Conservation (phyloP, 2,797 vertebrate genomes). For the Amazonetta brasiliensis region DNA sequence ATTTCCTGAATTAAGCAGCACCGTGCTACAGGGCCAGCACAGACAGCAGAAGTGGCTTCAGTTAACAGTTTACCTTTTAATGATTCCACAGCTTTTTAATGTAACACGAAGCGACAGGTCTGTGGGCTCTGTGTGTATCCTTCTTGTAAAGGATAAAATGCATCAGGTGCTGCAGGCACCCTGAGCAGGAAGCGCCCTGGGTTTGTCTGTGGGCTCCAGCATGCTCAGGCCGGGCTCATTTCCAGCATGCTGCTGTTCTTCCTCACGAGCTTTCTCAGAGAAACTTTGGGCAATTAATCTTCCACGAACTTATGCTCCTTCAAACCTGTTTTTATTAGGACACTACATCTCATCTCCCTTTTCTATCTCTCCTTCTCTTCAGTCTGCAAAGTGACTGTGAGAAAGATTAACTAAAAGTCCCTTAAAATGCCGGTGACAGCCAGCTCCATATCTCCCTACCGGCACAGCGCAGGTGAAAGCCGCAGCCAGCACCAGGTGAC, state of each 20-base stretch:
- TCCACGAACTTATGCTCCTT: neutral
- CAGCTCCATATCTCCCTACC: neutral
- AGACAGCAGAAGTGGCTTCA: neutral
- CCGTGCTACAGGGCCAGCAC: neutral
- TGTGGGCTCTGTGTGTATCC: too few species aligned
- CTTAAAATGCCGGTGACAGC: neutral
- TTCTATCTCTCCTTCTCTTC: neutral
- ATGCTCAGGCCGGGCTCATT: neutral
- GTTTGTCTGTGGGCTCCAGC: neutral
- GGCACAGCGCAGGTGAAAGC: neutral
- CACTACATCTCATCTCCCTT: neutral
- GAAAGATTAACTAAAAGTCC: neutral
- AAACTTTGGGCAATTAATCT: neutral
- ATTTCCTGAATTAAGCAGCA: neutral
- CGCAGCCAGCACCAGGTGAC: neutral
- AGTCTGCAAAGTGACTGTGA: neutral
- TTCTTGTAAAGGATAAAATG: neutral
- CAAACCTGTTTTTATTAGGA: neutral
- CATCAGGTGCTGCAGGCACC: neutral
- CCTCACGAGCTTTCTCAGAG: neutral
- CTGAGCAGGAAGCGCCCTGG: too few species aligned
- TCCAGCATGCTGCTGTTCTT: neutral
- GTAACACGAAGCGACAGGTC: accelerated
- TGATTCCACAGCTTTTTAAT: neutral
- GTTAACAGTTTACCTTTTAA: neutral